Percentiles rank a stretch among this genome's conserved stretches.
These are phyloP conservation scores for Sinocyclocheilus maitianheensis DNA, from an alignment of 2,113 vertebrate species.

Conservation along the genomic window DNA sequence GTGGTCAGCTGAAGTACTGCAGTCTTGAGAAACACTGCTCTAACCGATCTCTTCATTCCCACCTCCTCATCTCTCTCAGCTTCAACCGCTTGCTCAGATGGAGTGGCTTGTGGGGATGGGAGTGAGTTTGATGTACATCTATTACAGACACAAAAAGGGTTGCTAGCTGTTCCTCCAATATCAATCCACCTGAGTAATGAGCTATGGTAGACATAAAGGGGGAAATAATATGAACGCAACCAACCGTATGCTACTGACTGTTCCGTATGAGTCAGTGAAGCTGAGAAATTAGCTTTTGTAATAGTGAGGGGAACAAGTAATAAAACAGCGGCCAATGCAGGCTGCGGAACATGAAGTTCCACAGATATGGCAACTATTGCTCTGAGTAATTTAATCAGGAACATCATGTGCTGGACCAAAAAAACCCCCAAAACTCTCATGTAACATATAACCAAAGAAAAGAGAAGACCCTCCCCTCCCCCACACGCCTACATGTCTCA, in stretches of 20 bases:
- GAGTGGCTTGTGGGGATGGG: slow-evolving; percentile 22
- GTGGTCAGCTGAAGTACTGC: background rate
- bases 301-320: slow-evolving; percentile 46
- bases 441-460: slow-evolving; percentile 44
- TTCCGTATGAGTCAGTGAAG: slow-evolving; percentile 40
- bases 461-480: slow-evolving; percentile 25
- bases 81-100: background rate
- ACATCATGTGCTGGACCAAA: slow-evolving; percentile 45
- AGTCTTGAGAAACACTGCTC: background rate
- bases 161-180: background rate
- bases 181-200: slow-evolving; percentile 25
- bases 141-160: slow-evolving; percentile 51
- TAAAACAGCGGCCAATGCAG: slow-evolving; percentile 38
- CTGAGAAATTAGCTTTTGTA: slow-evolving; percentile 55
- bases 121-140: slow-evolving; percentile 49
- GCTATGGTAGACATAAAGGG: slow-evolving; percentile 13
- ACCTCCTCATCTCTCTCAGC: slow-evolving; percentile 25
- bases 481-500: slow-evolving; percentile 34
- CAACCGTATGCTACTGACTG: background rate
- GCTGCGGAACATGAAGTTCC: slow-evolving; percentile 53
- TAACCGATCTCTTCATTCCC: background rate
- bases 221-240: background rate
- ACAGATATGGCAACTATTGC: slow-evolving; percentile 51
- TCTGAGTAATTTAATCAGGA: slow-evolving; percentile 56
- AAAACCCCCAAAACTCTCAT: background rate